Conservation (phyloP, 2,888 invertebrate genomes). For the Anoplius nigerrimus region DNA sequence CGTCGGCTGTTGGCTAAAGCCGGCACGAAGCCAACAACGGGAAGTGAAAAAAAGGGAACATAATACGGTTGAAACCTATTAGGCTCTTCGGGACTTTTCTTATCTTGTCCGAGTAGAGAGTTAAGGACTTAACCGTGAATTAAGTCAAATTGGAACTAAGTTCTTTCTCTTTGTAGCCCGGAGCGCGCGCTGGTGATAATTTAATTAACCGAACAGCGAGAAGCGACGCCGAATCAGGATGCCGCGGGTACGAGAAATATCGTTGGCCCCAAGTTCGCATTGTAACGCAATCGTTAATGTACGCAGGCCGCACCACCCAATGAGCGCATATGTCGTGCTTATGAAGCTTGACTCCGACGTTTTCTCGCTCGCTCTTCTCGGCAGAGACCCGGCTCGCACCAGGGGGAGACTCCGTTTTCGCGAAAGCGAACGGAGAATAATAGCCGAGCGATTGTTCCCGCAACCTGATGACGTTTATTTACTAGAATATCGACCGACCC, state of each 20-base stretch:
- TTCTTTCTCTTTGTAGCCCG: conserved; percentile 31
- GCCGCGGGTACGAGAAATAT: neutral
- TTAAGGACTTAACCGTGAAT: conserved; percentile 44
- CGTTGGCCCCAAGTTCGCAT: neutral
- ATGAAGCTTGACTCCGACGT: too few relatives aligned
- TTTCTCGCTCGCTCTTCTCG: too few relatives aligned
- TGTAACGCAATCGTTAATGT: too few relatives aligned
- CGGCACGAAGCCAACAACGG: neutral
- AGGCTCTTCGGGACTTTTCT: conserved; percentile 33
- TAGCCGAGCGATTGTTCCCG: too few relatives aligned
- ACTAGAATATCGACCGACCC: too few relatives aligned
- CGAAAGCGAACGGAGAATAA: too few relatives aligned
- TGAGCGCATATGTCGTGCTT: too few relatives aligned
- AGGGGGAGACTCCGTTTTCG: too few relatives aligned
- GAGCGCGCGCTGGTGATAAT: conserved; percentile 43
- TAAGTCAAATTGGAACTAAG: conserved; percentile 45
- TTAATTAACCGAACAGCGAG: conserved; percentile 39
- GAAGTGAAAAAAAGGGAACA: neutral
- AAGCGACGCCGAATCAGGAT: conserved; percentile 3
- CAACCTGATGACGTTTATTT: too few relatives aligned
- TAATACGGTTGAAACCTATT: neutral
- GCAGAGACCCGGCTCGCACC: too few relatives aligned
- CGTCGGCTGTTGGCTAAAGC: too few relatives aligned
- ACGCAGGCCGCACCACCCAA: too few relatives aligned
- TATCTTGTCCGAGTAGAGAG: conserved; percentile 26